Conservation (phyloP, 2,888 invertebrate species). For the Pegoplata infirma region DNA sequence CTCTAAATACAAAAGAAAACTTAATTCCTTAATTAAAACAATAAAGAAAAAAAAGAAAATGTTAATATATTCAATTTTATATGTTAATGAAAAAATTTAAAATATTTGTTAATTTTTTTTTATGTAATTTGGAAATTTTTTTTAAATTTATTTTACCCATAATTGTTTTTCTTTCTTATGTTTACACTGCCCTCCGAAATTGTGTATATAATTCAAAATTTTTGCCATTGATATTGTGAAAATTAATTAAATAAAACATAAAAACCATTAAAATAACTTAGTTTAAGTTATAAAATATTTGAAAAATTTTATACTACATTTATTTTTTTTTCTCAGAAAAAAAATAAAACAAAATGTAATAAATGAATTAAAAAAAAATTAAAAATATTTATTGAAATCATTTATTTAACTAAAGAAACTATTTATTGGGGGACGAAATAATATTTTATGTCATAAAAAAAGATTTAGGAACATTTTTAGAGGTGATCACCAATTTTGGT, state of each 20-base stretch:
- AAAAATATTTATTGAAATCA: neutral
- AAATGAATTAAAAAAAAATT: neutral
- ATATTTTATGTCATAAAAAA: too few relatives aligned
- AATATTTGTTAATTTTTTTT: neutral
- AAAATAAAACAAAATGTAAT: neutral
- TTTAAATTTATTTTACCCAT: slow-evolving; percentile 2
- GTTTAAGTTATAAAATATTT: slow-evolving; percentile 49
- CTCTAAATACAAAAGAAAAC: slow-evolving; percentile 29
- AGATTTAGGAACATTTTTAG: too few relatives aligned
- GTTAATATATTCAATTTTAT: slow-evolving; percentile 3
- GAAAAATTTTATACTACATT: slow-evolving; percentile 49
- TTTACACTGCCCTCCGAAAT: slow-evolving; percentile 48
- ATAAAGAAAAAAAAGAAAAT: neutral
- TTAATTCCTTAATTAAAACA: slow-evolving; percentile 30
- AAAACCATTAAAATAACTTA: slow-evolving; percentile 28
- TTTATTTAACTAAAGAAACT: too few relatives aligned
- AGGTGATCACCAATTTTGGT: too few relatives aligned
- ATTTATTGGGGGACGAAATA: too few relatives aligned
- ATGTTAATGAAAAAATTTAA: slow-evolving; percentile 1
- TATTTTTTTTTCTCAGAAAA: slow-evolving; percentile 16
- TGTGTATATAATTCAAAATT: slow-evolving; percentile 40
- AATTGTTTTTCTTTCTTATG: slow-evolving; percentile 1
- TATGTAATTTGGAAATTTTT: neutral
- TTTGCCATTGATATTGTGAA: slow-evolving; percentile 2
- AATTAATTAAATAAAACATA: too few relatives aligned